Percentiles rank a stretch among this genome's conserved stretches.
phyloP scores from a whole-genome alignment of 2,113 vertebrate genomes.

The Scomber colias region DNA sequence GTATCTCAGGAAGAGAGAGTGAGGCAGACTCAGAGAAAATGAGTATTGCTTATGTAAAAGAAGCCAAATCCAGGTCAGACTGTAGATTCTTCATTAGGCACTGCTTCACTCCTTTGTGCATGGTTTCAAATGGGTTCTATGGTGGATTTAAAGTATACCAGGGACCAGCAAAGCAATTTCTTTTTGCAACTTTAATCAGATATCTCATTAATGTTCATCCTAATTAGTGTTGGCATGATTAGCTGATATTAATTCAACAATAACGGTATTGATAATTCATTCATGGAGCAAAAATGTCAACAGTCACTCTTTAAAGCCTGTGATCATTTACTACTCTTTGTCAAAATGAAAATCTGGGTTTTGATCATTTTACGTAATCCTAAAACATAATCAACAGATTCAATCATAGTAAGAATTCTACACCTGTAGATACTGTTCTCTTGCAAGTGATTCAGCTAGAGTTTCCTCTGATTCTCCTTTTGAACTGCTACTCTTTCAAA shows the following conservation, averaged over 20 bases:
- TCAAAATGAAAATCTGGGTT: neutral
- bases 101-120: slow-evolving; percentile 28
- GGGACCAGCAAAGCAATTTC: slow-evolving; percentile 8
- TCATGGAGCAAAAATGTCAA: neutral
- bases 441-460: neutral
- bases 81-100: slow-evolving; percentile 58
- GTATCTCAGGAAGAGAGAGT: slow-evolving; percentile 46
- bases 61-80: slow-evolving; percentile 72
- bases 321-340: neutral
- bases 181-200: neutral
- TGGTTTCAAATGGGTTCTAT: slow-evolving; percentile 3
- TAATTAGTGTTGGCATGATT: neutral
- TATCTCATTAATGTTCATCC: neutral
- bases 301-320: neutral
- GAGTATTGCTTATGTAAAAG: slow-evolving; percentile 72
- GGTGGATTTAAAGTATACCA: slow-evolving; percentile 22
- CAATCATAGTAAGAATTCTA: neutral
- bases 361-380: neutral
- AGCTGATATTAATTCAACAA: neutral
- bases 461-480: neutral
- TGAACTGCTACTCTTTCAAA: slow-evolving; percentile 14
- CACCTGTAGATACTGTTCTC: neutral
- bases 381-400: neutral
- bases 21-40: slow-evolving; percentile 51
- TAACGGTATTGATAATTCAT: neutral